Percentiles rank a stretch among this genome's conserved stretches.
Conservation (phyloP, 92 coral and sea anemone species). For the Epizoanthus fatuus region DNA sequence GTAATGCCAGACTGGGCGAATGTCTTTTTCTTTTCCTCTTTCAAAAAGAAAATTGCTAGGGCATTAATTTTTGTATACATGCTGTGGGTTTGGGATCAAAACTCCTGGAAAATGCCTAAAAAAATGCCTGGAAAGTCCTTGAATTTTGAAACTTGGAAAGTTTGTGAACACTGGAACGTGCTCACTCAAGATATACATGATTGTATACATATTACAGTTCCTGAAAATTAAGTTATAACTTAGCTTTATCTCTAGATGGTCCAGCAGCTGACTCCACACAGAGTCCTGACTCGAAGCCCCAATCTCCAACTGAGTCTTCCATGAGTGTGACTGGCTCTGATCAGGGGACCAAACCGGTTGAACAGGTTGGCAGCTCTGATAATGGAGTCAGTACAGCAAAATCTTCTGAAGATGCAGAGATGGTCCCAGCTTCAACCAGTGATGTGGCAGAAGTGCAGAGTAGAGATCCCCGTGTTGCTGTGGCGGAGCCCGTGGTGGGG, state of each 20-base stretch:
- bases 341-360: constrained; percentile 19
- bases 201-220: too few species aligned
- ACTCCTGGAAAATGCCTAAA: too few species aligned
- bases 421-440: constrained; percentile 75
- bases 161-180: too few species aligned
- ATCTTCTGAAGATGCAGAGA: constrained; percentile 58
- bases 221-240: too few species aligned
- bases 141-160: too few species aligned
- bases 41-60: too few species aligned
- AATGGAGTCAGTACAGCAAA: constrained; percentile 61
- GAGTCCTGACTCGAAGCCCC: constrained; percentile 73
- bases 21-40: too few species aligned
- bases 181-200: too few species aligned
- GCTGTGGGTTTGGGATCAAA: too few species aligned
- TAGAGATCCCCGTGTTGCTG: constrained; percentile 58
- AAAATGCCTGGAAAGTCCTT: neutral
- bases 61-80: too few species aligned
- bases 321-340: constrained; percentile 21
- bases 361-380: constrained; percentile 89
- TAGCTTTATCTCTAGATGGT: constrained; percentile 44
- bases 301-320: constrained; percentile 37
- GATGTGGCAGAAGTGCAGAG: constrained; percentile 44
- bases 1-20: too few species aligned
- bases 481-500: constrained; percentile 19
- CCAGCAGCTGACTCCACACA: constrained; percentile 90